These are phyloP conservation scores for Cathartes aura DNA, from an alignment of 2,113 vertebrate genomes.

Conservation along the genomic window DNA sequence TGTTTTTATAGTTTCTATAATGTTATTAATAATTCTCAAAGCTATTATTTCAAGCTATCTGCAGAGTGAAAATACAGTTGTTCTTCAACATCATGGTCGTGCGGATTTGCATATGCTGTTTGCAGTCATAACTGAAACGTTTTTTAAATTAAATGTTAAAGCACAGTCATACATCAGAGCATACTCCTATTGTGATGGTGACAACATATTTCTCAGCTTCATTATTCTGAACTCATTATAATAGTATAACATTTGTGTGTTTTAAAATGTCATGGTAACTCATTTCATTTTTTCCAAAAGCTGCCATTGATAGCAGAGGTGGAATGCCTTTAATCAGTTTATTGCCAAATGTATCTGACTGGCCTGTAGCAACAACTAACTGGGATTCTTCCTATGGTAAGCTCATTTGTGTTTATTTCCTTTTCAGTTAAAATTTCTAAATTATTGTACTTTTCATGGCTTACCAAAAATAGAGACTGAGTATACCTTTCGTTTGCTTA, in stretches of 20 bases:
- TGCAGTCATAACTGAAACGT: background rate
- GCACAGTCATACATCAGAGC: background rate
- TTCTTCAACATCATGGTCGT: background rate
- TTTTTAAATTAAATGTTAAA: background rate
- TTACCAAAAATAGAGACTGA: background rate
- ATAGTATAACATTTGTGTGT: background rate
- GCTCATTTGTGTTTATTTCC: background rate
- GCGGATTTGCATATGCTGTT: background rate
- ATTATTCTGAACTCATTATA: background rate
- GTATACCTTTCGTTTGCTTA: constrained; percentile 57
- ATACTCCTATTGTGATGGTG: background rate
- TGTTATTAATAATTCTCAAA: background rate
- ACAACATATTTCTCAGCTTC: background rate
- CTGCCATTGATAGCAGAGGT: constrained; percentile 85
- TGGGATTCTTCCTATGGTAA: constrained; percentile 87
- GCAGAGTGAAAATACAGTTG: background rate
- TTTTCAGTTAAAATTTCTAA: background rate
- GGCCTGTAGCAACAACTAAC: constrained; percentile 87
- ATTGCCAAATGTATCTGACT: constrained; percentile 84
- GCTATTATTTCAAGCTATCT: background rate
- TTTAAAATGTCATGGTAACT: background rate
- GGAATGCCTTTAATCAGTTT: constrained; percentile 84
- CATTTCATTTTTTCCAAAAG: constrained; percentile 72
- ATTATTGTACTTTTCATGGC: background rate
- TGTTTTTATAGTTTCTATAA: background rate